These are phyloP conservation scores for Mormyrus lacerda DNA, from an alignment of 2,113 vertebrate species.

Conservation along the genomic window DNA sequence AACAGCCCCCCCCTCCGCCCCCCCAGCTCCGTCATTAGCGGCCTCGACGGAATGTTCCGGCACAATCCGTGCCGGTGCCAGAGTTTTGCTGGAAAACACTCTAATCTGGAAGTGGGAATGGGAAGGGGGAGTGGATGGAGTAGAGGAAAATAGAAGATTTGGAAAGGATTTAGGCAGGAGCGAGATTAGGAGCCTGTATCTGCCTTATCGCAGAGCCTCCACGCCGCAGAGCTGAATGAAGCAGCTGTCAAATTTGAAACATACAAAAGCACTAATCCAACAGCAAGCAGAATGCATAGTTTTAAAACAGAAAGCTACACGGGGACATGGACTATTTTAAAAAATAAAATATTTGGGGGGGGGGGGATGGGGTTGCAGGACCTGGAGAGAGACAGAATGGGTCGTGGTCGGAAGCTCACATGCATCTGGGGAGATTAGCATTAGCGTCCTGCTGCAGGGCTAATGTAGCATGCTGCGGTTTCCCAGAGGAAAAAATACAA, in stretches of 20 bases:
- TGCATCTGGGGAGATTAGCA: slow-evolving; percentile 26
- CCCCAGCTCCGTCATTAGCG: slow-evolving; percentile 45
- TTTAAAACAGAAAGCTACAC: slow-evolving; percentile 18
- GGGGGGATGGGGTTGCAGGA: background rate
- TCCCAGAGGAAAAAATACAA: background rate
- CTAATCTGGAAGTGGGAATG: slow-evolving; percentile 56
- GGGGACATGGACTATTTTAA: background rate
- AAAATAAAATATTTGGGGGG: slow-evolving; percentile 27
- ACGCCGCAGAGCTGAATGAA: slow-evolving; percentile 64
- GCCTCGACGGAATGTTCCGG: slow-evolving; percentile 49
- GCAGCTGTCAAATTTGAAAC: slow-evolving; percentile 71
- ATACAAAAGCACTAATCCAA: slow-evolving; percentile 69
- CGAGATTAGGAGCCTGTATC: slow-evolving; percentile 68
- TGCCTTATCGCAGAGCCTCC: slow-evolving; percentile 62
- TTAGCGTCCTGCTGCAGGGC: slow-evolving; percentile 21
- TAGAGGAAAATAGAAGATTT: slow-evolving; percentile 59
- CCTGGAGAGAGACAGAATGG: slow-evolving; percentile 23
- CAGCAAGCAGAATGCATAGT: slow-evolving; percentile 61
- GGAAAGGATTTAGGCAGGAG: slow-evolving; percentile 64
- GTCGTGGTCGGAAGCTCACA: slow-evolving; percentile 35
- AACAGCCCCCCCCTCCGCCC: slow-evolving; percentile 36
- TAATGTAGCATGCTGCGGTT: slow-evolving; percentile 10
- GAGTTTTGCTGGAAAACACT: slow-evolving; percentile 52
- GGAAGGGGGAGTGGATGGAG: slow-evolving; percentile 11
- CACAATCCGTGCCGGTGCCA: slow-evolving; percentile 38